phyloP scores from a whole-genome alignment of 2,888 invertebrate genomes.

The Drosophila niveifrons region DNA sequence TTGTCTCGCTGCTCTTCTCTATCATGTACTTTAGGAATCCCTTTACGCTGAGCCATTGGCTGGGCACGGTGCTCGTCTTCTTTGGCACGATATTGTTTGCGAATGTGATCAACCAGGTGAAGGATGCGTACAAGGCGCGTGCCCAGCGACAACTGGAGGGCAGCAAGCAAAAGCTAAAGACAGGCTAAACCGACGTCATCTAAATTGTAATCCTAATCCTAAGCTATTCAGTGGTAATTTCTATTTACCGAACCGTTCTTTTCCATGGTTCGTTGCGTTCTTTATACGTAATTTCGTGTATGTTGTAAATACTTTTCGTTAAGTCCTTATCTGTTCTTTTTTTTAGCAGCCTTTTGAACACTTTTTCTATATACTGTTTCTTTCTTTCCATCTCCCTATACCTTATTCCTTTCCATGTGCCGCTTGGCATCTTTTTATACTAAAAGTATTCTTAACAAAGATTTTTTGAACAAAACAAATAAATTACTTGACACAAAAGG shows the following conservation, averaged over 20 bases:
- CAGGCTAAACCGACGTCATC: slow-evolving; percentile 23
- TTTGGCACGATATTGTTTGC: slow-evolving; percentile 96
- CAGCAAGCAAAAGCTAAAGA: slow-evolving; percentile 36
- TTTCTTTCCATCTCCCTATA: neutral
- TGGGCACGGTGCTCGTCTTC: slow-evolving; percentile 96
- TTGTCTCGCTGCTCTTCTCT: slow-evolving; percentile 97
- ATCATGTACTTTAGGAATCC: slow-evolving; percentile 97
- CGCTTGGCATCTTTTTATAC: slow-evolving; percentile 14
- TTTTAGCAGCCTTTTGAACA: slow-evolving; percentile 1
- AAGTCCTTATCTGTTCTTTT: neutral
- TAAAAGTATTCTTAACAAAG: slow-evolving; percentile 30
- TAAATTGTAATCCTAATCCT: neutral
- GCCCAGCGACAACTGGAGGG: slow-evolving; percentile 18
- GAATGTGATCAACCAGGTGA: slow-evolving; percentile 88
- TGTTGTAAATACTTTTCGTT: slow-evolving; percentile 49
- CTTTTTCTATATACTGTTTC: neutral
- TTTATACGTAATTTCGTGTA: slow-evolving; percentile 13
- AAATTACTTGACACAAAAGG: slow-evolving; percentile 7
- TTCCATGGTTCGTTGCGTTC: slow-evolving; percentile 4
- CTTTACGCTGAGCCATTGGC: slow-evolving; percentile 96
- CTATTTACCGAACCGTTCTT: slow-evolving; percentile 35
- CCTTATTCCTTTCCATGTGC: neutral
- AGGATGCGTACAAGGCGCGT: slow-evolving; percentile 56
- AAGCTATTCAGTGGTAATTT: neutral
- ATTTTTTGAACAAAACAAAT: slow-evolving; percentile 25